A percentile compares a stretch with the other conserved stretches of the same genome.
phyloP scores from a whole-genome alignment of 2,888 invertebrate genomes.

The Drosophila lacicola region DNA sequence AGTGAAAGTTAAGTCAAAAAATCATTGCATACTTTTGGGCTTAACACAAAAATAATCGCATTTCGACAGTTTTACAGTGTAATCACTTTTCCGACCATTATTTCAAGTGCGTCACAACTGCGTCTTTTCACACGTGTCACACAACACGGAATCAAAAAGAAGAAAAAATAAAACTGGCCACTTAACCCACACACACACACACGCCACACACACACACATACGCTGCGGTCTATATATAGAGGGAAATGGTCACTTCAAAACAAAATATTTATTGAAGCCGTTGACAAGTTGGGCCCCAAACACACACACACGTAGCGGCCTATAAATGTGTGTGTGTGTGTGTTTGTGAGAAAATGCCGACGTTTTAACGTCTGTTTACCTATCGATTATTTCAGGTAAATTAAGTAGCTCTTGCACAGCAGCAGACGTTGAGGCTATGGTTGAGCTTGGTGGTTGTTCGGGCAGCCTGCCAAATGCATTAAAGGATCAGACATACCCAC shows the following conservation, averaged over 20 bases:
- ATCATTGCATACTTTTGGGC: constrained; percentile 61
- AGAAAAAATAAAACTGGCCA: constrained; percentile 50
- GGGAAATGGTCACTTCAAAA: constrained; percentile 67
- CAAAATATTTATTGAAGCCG: constrained; percentile 78
- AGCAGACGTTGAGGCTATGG: constrained; percentile 26
- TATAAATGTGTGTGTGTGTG: constrained; percentile 2
- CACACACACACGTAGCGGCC: constrained; percentile 5
- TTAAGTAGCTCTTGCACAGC: constrained; percentile 76
- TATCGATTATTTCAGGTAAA: constrained; percentile 83
- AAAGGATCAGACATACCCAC: constrained; percentile 79
- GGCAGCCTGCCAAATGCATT: constrained; percentile 78
- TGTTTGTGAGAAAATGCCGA: constrained; percentile 72
- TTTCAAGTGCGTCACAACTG: constrained; percentile 49
- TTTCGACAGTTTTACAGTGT: constrained; percentile 38
- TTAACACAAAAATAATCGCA: constrained; percentile 15
- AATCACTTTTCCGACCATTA: constrained; percentile 16
- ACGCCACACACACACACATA: constrained; percentile 8
- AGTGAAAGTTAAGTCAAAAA: background rate
- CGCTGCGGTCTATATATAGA: constrained; percentile 25
- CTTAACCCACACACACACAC: constrained; percentile 52
- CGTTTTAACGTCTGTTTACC: constrained; percentile 81
- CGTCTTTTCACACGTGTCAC: constrained; percentile 67
- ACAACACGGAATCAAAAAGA: constrained; percentile 22
- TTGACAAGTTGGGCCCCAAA: constrained; percentile 54
- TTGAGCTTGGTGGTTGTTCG: constrained; percentile 59